These are phyloP conservation scores for Hyposoter dolosus DNA, from an alignment of 2,888 invertebrate species.

Conservation along the genomic window DNA sequence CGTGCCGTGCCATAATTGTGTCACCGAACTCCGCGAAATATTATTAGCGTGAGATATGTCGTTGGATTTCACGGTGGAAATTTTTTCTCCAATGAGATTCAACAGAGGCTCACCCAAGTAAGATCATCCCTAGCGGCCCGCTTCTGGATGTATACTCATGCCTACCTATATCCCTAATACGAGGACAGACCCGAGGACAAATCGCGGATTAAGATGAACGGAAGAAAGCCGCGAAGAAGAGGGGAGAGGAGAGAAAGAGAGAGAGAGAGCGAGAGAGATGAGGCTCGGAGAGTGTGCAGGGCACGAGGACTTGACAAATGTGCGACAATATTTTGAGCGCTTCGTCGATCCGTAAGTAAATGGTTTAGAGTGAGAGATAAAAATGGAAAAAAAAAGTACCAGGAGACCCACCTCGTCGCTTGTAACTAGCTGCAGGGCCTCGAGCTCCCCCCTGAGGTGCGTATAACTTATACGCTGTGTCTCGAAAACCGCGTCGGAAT, in stretches of 20 bases:
- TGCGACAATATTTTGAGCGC: constrained; percentile 84
- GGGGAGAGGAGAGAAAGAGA: constrained; percentile 29
- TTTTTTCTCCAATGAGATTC: constrained; percentile 33
- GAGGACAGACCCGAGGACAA: constrained; percentile 61
- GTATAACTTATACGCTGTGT: constrained; percentile 20
- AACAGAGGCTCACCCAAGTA: constrained; percentile 43
- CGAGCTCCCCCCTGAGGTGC: constrained; percentile 16
- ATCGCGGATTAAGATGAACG: constrained; percentile 68
- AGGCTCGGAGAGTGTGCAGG: constrained; percentile 36
- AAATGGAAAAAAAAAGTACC: constrained; percentile 2
- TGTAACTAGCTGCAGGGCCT: constrained; percentile 32
- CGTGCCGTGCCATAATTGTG: constrained; percentile 53
- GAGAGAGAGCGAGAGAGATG: constrained; percentile 55
- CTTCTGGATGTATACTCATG: constrained; percentile 40
- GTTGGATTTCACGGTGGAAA: constrained; percentile 27
- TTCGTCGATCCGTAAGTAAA: constrained; percentile 82
- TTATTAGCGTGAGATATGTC: constrained; percentile 52
- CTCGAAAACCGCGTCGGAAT: not conserved
- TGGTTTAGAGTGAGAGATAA: constrained; percentile 79
- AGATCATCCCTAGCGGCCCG: constrained; percentile 60
- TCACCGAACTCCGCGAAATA: constrained; percentile 58
- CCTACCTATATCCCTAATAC: constrained; percentile 48
- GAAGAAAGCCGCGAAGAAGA: constrained; percentile 62
- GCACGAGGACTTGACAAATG: constrained; percentile 72
- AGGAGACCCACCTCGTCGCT: constrained; percentile 58